Base-by-base conservation (phyloP, 2,888 invertebrate species). In the Tryphoninae sp. region DNA sequence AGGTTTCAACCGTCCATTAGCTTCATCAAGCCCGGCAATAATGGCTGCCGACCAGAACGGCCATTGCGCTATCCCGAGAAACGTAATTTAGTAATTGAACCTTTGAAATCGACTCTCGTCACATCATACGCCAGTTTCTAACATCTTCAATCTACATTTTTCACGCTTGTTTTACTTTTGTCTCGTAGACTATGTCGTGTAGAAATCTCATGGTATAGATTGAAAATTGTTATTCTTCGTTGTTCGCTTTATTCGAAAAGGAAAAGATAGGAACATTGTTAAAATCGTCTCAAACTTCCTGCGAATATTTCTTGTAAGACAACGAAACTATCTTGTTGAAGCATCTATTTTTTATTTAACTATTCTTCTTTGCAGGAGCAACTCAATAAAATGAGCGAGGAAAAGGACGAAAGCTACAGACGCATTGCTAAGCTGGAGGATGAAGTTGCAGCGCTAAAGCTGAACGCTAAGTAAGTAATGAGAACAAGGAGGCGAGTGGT, bases 1-100 rank as follows among this genome's bases (percentile, higher is more conserved):
- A 83, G 87, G 87, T 91, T 91, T 89, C 91, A 89, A 87, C 87
- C 90, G 87, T 91, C 91, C 91, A 92, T 91, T 92, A 92, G 91
- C 90, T 87, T 91, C 91, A 91, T 91, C 89, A 89, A 84, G 85
- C 84, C 86, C 51, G 86, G 87, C 88, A 88, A 90, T 89, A 88
- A 90, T 89, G 89, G 89, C 91, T 87, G 89, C 73, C 69, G 75
- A 64, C 73, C 59, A 61, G 49, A 76, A 68, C 81, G 78, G 33
- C 85, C 84, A 83, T 81, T 81, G 81, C 77, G 67, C 53, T 71
- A 77, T 53, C 40, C 59, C 59, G 58, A 65, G 64, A 77, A 72
- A 84, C 86, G 86, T 88, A 89, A 90, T 90, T 89, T 87, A 86
- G 87, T 89, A 90, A 90, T 90, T 90, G 89, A 90, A 89, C 89